These are phyloP conservation scores for Malurus elegans DNA, from an alignment of 2,113 vertebrate species.

Conservation along the genomic window DNA sequence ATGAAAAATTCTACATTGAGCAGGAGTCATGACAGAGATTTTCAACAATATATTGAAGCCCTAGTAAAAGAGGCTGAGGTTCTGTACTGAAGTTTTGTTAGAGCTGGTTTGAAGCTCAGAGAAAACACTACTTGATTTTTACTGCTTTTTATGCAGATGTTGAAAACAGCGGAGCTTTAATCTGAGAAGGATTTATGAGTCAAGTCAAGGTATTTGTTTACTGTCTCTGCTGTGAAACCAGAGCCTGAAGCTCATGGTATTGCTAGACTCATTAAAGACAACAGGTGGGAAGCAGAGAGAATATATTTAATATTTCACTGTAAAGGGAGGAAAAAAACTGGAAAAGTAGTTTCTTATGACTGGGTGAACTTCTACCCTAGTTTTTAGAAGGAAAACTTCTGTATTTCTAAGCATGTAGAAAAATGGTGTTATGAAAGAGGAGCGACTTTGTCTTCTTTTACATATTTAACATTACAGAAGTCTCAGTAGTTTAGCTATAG, in stretches of 20 bases:
- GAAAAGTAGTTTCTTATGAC: not conserved
- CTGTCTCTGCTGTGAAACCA: not conserved
- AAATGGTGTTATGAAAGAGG: not conserved
- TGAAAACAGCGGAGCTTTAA: not conserved
- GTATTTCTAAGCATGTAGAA: not conserved
- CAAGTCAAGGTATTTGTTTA: not conserved
- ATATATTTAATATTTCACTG: not conserved
- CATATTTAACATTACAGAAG: not conserved
- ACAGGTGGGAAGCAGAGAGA: not conserved
- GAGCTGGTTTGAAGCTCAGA: not conserved
- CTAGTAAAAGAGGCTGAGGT: not conserved
- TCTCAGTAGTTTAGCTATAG: not conserved
- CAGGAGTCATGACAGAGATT: not conserved
- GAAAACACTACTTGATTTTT: not conserved
- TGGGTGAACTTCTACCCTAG: not conserved
- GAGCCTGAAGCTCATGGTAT: not conserved
- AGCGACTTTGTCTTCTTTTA: not conserved
- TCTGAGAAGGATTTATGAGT: not conserved
- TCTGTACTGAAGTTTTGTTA: not conserved
- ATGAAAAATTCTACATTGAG: not conserved
- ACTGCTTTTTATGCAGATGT: not conserved
- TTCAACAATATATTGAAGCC: not conserved
- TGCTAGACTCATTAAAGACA: not conserved
- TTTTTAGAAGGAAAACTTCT: not conserved
- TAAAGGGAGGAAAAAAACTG: not conserved